phyloP scores from a whole-genome alignment of 2,797 vertebrate species.

The Enteromius afrohamiltoni region DNA sequence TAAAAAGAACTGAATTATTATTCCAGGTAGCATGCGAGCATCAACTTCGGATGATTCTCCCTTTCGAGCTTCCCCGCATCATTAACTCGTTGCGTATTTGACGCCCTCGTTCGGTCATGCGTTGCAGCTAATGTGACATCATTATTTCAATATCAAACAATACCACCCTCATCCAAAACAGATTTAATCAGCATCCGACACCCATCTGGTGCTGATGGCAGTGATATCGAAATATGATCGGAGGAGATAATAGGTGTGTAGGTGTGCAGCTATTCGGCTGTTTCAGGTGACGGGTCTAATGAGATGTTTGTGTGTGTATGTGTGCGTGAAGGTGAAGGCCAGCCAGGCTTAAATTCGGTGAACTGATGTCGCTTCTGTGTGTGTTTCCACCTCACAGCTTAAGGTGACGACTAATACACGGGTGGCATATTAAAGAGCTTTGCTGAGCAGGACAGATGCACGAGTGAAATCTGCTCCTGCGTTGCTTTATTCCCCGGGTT shows the following conservation, averaged over 20 bases:
- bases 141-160: conserved; percentile 50
- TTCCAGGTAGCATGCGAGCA: neutral
- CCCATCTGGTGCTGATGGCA: conserved; percentile 30
- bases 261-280: conserved; percentile 27
- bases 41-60: conserved; percentile 11
- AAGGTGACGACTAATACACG: conserved; percentile 37
- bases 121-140: conserved; percentile 24
- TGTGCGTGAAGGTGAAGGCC: conserved; percentile 27
- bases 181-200: conserved; percentile 35
- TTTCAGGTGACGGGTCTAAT: conserved; percentile 27
- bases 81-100: conserved; percentile 15
- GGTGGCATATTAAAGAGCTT: conserved; percentile 49
- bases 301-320: conserved; percentile 33
- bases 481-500: conserved; percentile 3
- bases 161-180: conserved; percentile 43
- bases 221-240: conserved; percentile 25
- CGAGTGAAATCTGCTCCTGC: neutral
- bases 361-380: conserved; percentile 26
- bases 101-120: conserved; percentile 15
- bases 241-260: conserved; percentile 25
- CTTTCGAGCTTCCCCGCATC: neutral
- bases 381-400: conserved; percentile 36
- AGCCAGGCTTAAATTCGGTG: conserved; percentile 30
- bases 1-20: conserved; percentile 1
- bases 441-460: conserved; percentile 43